These are phyloP conservation scores for Cheirogaleus major DNA, from an alignment of 2,797 vertebrate genomes.

Conservation along the genomic window DNA sequence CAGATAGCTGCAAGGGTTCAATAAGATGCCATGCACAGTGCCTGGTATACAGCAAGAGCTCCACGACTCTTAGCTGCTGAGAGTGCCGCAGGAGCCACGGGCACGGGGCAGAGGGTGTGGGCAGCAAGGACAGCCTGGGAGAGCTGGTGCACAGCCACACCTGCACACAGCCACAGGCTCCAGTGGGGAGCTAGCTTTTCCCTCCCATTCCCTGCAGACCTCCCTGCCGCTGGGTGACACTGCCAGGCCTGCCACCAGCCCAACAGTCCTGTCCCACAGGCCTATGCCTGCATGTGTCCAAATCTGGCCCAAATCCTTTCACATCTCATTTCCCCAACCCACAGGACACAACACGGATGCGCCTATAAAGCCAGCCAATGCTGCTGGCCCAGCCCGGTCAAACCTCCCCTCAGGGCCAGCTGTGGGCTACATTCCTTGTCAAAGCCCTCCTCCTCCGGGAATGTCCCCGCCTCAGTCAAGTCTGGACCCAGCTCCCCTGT, in stretches of 20 bases:
- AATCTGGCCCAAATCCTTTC: background rate
- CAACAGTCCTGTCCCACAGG: background rate
- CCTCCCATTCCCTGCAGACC: background rate
- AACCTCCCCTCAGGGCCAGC: background rate
- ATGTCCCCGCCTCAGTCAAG: conserved; percentile 60
- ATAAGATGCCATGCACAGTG: background rate
- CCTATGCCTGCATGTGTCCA: background rate
- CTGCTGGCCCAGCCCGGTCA: background rate
- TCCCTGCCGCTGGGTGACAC: background rate
- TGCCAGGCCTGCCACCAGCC: background rate
- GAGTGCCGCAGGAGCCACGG: conserved; percentile 29
- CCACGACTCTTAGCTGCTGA: conserved; percentile 17
- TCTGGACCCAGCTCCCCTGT: conserved; percentile 16
- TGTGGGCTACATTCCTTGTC: background rate
- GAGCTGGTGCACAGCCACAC: background rate
- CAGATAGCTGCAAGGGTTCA: background rate
- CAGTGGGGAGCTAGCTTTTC: background rate
- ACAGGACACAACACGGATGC: background rate
- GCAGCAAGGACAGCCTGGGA: background rate
- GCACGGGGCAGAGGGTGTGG: conserved; percentile 38
- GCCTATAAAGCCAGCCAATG: background rate
- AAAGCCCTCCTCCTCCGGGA: conserved; percentile 55
- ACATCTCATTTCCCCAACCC: background rate
- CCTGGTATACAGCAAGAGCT: background rate
- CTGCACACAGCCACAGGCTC: background rate